Base-by-base conservation (phyloP, 2,113 vertebrate genomes). In the Micronycteris hirsuta region DNA sequence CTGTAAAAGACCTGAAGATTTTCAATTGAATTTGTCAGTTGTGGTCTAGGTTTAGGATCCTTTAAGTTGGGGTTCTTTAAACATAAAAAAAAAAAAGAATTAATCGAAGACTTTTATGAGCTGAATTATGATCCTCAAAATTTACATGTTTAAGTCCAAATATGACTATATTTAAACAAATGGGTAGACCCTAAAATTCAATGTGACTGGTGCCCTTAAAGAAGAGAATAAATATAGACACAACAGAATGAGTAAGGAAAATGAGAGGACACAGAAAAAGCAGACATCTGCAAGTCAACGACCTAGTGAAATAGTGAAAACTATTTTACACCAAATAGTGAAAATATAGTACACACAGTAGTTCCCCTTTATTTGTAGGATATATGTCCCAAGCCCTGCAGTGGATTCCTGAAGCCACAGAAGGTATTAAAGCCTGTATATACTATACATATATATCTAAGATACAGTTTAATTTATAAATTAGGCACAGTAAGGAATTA, bases 281-380 rank as follows among this genome's bases (percentile, higher is more conserved):
- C 6, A 9, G 41, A 0, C 4, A 38, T 61, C 4, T 33, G 0
- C 8, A 65, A n/a, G 12, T 2, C 19, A 70, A 88, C 13, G 3
- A 68, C 8, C 17, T 81, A 4, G 43, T n/a, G n/a, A n/a, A n/a
- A n/a, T n/a, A n/a, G n/a, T n/a, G n/a, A n/a, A n/a, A n/a, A n/a
- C n/a, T n/a, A n/a, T n/a, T n/a, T n/a, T n/a, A 68, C 3, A 20
- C 8, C 61, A 71, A 33, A 38, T 56, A 67, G 49, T 67, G n/a
- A 67, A 89, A 86, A 74, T 28, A n/a, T n/a, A n/a, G n/a, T n/a
- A 80, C 5, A 63, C 33, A 54, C 1, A 78, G 12, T 54, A 78
- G n/a, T 38, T 78, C 20, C 49, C 20, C 20, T 22, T 38, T 54
- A 54, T 54, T 12, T n/a, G 54, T 74, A 26, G 71, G 71, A 3